phyloP scores from a whole-genome alignment of 2,888 invertebrate species.

The Hydropsyche betteni region DNA sequence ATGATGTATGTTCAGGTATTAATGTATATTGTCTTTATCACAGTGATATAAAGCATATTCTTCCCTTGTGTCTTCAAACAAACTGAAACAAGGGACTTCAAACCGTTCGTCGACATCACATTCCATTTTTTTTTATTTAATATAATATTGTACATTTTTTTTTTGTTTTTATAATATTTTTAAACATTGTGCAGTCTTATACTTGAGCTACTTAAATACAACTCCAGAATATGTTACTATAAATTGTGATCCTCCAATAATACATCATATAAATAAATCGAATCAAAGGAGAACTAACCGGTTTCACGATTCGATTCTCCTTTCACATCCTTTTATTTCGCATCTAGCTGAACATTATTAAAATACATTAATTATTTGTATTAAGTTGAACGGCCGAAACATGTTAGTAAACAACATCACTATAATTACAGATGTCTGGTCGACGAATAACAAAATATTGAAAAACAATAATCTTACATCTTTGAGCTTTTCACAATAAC shows the following conservation, averaged over 20 bases:
- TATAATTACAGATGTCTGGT: slow-evolving; percentile 50
- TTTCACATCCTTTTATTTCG: slow-evolving; percentile 35
- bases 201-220: slow-evolving; percentile 50
- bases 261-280: slow-evolving; percentile 32
- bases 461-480: slow-evolving; percentile 34
- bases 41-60: slow-evolving; percentile 51
- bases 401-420: slow-evolving; percentile 43
- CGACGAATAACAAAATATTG: slow-evolving; percentile 45
- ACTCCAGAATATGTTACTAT: slow-evolving; percentile 46
- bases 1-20: slow-evolving; percentile 51
- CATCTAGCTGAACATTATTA: slow-evolving; percentile 41
- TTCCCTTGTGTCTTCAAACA: slow-evolving; percentile 29
- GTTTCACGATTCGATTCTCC: slow-evolving; percentile 17
- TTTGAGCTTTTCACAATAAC: slow-evolving; percentile 35
- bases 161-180: slow-evolving; percentile 32
- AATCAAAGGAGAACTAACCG: slow-evolving; percentile 39
- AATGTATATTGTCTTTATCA: slow-evolving; percentile 52
- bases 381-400: slow-evolving; percentile 51
- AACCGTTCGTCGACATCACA: slow-evolving; percentile 27
- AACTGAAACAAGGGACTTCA: slow-evolving; percentile 9
- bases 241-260: slow-evolving; percentile 43
- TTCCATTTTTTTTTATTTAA: slow-evolving; percentile 31
- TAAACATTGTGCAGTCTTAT: slow-evolving; percentile 50
- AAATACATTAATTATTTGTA: slow-evolving; percentile 37
- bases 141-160: slow-evolving; percentile 45